These are phyloP conservation scores for Drosophila paucipuncta DNA, from an alignment of 2,888 invertebrate genomes.

Conservation along the genomic window DNA sequence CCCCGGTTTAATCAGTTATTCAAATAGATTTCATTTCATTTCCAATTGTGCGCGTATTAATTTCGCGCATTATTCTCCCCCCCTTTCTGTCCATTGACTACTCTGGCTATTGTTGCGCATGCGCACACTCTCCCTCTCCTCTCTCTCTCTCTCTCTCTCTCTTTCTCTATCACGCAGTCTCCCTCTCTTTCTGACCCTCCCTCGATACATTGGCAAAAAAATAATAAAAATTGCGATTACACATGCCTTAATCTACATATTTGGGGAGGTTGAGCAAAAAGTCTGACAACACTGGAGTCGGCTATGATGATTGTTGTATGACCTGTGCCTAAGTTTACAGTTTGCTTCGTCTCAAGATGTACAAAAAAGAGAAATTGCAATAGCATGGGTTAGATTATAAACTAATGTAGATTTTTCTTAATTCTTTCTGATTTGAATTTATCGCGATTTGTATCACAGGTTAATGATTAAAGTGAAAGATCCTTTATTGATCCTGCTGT, in stretches of 20 bases:
- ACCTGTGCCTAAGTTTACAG: slow-evolving; percentile 4
- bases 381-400: background rate
- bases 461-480: background rate
- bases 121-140: slow-evolving; percentile 31
- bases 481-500: background rate
- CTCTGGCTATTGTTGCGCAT: slow-evolving; percentile 41
- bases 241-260: slow-evolving; percentile 14
- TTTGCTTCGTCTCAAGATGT: background rate
- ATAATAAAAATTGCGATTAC: slow-evolving; percentile 44
- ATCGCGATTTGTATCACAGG: background rate
- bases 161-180: background rate
- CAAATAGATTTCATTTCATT: slow-evolving; percentile 71
- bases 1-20: slow-evolving; percentile 66
- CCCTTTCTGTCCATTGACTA: background rate
- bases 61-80: slow-evolving; percentile 43
- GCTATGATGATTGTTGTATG: slow-evolving; percentile 14
- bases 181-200: background rate
- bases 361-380: background rate
- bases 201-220: slow-evolving; percentile 25
- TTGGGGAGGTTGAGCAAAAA: slow-evolving; percentile 29
- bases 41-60: slow-evolving; percentile 66
- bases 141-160: background rate
- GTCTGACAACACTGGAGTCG: background rate
- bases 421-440: background rate
- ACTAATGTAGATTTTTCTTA: background rate